A percentile compares a stretch with the other conserved stretches of the same genome.
These are phyloP conservation scores for cat (Felis catus) DNA, from an alignment of 2,113 vertebrate species.

Conservation along the genomic window F.catus_Fca126_mat1.0 CM031416.1:88815501-88816000, in stretches of 20 bases:
- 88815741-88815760: background rate
- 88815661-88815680: background rate
- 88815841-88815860: background rate
- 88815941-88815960: background rate
- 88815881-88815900: background rate
- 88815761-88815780: background rate
- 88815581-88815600: background rate
- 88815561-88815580: background rate
- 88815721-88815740: background rate
- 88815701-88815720: background rate
- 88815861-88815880: background rate
- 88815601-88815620: background rate
- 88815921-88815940: background rate
- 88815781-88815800: background rate
- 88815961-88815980: background rate
- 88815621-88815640: background rate
- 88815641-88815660: constrained; percentile 12
- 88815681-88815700: background rate
- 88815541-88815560: background rate
- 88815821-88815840: background rate
- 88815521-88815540: background rate
- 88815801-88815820: background rate
- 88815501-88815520: background rate
- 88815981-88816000: background rate
- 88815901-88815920: background rate